Evolutionary conservation across 2,888 invertebrate species (phyloP).

Genomic region (Sphecodes monilicornis): DNA sequence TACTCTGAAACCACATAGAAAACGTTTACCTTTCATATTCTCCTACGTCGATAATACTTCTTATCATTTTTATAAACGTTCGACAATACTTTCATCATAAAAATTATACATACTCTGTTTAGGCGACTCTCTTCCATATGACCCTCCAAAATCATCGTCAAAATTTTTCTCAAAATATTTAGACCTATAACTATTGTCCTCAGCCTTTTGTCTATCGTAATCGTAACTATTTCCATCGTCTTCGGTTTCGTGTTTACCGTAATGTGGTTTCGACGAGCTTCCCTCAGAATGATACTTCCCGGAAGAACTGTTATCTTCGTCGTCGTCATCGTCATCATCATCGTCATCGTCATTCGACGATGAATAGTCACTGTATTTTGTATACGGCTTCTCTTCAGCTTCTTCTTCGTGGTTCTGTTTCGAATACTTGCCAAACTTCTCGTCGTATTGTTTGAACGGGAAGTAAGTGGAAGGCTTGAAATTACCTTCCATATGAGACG

Average conservation of each 20-base stretch:
- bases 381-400: conserved; percentile 60
- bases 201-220: conserved; percentile 64
- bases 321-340: conserved; percentile 68
- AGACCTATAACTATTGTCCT: conserved; percentile 43
- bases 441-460: conserved; percentile 73
- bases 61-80: background rate
- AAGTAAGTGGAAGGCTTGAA: conserved; percentile 71
- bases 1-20: conserved; percentile 66
- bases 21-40: background rate
- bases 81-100: background rate
- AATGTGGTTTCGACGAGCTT: conserved; percentile 34
- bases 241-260: conserved; percentile 61
- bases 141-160: conserved; percentile 75
- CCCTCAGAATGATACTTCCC: conserved; percentile 52
- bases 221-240: conserved; percentile 70
- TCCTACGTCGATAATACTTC: background rate
- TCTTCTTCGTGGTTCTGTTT: conserved; percentile 60
- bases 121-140: conserved; percentile 69
- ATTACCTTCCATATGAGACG: conserved; percentile 59
- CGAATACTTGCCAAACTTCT: conserved; percentile 75
- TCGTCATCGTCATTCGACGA: conserved; percentile 62
- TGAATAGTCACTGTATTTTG: conserved; percentile 62
- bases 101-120: conserved; percentile 67
- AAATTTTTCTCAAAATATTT: conserved; percentile 70
- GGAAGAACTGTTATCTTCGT: conserved; percentile 53